Conservation (phyloP, 1,140 invertebrate genomes). For the Drosophila saltans region DNA sequence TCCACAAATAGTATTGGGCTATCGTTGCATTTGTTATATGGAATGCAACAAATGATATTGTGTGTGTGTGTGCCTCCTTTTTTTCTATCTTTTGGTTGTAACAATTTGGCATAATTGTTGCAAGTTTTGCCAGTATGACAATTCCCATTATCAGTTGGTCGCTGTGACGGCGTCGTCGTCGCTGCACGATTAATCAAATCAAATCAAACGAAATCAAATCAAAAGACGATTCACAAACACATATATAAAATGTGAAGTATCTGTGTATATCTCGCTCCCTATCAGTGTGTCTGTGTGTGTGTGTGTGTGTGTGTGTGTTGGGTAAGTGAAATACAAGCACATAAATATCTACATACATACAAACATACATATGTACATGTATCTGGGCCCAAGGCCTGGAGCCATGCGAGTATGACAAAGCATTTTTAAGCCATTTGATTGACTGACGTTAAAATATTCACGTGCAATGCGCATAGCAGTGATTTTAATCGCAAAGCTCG, state of each 20-base stretch:
- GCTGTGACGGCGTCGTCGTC: constrained; percentile 29
- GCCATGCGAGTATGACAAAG: constrained; percentile 65
- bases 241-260: constrained; percentile 33
- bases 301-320: constrained; percentile 13
- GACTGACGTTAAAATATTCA: constrained; percentile 82
- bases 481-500: constrained; percentile 74
- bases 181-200: constrained; percentile 79
- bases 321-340: not conserved
- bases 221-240: constrained; percentile 76
- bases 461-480: constrained; percentile 63
- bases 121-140: constrained; percentile 45
- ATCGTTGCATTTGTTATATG: too few species aligned
- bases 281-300: constrained; percentile 17
- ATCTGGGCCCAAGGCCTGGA: not conserved
- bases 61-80: too few species aligned
- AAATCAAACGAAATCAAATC: constrained; percentile 81
- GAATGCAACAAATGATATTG: too few species aligned
- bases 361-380: constrained; percentile 18
- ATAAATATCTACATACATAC: not conserved
- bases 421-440: constrained; percentile 81
- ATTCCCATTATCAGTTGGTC: constrained; percentile 66
- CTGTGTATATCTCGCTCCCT: constrained; percentile 21
- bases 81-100: not conserved
- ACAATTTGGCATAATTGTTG: constrained; percentile 72
- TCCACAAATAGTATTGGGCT: too few species aligned